A percentile compares a stretch with the other conserved stretches of the same genome.
These are phyloP conservation scores for Tribolium freemani DNA, from an alignment of 2,888 invertebrate species.

Conservation along the genomic window DNA sequence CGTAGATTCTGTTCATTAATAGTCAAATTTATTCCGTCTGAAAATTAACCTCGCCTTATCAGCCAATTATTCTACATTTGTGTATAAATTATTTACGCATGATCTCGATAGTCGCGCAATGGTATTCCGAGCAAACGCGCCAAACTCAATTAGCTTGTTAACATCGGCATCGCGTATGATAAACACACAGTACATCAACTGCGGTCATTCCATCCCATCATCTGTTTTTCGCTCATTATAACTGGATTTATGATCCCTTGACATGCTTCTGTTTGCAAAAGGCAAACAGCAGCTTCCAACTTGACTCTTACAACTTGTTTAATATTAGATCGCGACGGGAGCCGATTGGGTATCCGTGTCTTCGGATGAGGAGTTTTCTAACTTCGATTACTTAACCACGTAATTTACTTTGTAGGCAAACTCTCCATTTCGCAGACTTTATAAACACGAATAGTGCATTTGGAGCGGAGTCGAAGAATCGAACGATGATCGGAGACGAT, in stretches of 20 bases:
- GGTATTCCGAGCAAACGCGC: background rate
- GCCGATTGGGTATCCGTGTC: constrained; percentile 17
- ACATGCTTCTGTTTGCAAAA: background rate
- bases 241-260: background rate
- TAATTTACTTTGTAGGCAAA: constrained; percentile 7
- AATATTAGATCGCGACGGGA: constrained; percentile 11
- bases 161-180: background rate
- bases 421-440: background rate
- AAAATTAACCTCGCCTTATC: background rate
- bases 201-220: background rate
- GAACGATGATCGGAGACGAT: background rate
- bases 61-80: background rate
- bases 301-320: background rate
- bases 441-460: background rate
- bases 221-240: background rate
- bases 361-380: background rate
- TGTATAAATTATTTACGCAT: background rate
- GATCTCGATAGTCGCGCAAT: background rate
- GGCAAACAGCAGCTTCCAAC: background rate
- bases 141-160: background rate
- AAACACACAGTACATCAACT: background rate
- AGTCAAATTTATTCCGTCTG: too few relatives aligned
- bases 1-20: too few relatives aligned
- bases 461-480: background rate
- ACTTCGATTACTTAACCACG: constrained; percentile 13